Conservation (phyloP, 1,140 invertebrate species). For the Elymnias hypermnestra region DNA sequence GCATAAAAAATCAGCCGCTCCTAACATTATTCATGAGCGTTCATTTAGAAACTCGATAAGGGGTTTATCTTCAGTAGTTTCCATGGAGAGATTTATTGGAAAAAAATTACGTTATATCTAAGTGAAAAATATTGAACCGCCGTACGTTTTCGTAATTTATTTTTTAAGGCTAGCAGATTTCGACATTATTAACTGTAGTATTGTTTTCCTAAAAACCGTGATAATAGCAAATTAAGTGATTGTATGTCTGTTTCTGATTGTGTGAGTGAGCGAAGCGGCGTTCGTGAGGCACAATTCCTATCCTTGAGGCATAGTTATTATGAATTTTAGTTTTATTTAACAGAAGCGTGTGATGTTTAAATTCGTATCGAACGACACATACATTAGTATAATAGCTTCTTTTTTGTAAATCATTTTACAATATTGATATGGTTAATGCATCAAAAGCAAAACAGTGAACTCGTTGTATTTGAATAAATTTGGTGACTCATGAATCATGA, state of each 20-base stretch:
- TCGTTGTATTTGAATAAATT: conserved; percentile 8
- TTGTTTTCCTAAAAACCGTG: conserved; percentile 61
- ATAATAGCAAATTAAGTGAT: conserved; percentile 66
- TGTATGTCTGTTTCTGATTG: conserved; percentile 48
- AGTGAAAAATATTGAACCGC: conserved; percentile 47
- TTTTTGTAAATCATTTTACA: conserved; percentile 34
- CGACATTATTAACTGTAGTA: conserved; percentile 55
- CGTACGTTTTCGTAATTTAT: conserved; percentile 60
- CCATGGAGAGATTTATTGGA: no score
- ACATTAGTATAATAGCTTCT: conserved; percentile 35
- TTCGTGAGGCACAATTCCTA: conserved; percentile 63
- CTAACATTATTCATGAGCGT: not conserved
- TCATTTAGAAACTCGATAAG: not conserved
- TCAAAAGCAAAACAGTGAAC: conserved; percentile 14
- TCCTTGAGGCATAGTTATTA: conserved; percentile 47
- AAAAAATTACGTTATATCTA: conserved; percentile 51
- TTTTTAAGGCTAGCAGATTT: conserved; percentile 62
- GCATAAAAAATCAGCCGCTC: not conserved
- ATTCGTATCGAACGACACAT: conserved; percentile 34
- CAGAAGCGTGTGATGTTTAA: conserved; percentile 35
- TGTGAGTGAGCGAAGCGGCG: conserved; percentile 46
- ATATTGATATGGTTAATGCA: conserved; percentile 20
- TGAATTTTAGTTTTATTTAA: conserved; percentile 25
- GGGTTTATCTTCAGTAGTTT: no score
- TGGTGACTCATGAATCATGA: conserved; percentile 15